Conservation (phyloP, 2,888 invertebrate genomes). For the Cantharis rufa region DNA sequence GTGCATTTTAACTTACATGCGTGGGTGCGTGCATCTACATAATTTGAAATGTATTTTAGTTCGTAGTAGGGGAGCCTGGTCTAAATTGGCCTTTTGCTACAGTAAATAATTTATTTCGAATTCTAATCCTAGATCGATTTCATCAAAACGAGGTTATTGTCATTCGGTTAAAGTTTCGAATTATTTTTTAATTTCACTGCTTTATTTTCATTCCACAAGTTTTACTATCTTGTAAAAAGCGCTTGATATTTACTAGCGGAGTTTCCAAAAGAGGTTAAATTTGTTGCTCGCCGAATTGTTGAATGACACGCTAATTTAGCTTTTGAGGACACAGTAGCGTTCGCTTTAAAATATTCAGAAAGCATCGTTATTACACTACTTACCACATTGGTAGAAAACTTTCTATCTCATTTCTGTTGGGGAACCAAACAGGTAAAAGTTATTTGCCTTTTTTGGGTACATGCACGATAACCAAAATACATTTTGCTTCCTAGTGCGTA, state of each 20-base stretch:
- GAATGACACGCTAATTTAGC: conserved; percentile 25
- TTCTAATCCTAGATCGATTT: not conserved
- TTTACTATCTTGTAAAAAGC: not conserved
- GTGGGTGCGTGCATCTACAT: not conserved
- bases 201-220: not conserved
- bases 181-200: not conserved
- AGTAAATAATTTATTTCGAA: not conserved
- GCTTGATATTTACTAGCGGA: not conserved
- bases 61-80: not conserved
- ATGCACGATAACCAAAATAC: not conserved
- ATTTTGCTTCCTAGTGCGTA: not conserved
- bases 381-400: not conserved
- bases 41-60: not conserved
- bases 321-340: conserved; percentile 18
- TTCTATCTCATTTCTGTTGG: not conserved
- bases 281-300: conserved; percentile 7
- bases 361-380: not conserved
- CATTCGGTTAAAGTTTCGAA: not conserved
- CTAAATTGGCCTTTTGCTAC: not conserved
- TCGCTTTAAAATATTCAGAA: conserved; percentile 11
- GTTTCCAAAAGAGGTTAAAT: conserved; percentile 1
- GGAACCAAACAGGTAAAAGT: not conserved
- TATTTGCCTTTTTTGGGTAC: not conserved
- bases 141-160: not conserved
- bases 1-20: not conserved